Conservation (phyloP, 2,888 invertebrate genomes). For the Dioctria rufipes region DNA sequence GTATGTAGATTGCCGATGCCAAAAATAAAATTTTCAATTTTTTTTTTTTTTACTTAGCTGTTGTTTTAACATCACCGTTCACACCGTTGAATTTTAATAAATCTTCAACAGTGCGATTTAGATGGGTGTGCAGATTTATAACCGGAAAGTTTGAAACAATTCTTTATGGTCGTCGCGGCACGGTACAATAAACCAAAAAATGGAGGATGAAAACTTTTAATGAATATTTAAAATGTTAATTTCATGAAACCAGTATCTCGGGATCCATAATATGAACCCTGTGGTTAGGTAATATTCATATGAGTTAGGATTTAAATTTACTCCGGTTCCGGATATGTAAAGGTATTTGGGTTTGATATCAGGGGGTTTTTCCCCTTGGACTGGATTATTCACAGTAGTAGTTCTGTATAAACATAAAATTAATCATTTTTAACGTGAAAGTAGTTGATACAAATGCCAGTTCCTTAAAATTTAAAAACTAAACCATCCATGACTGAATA, state of each 20-base stretch:
- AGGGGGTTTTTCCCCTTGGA: slow-evolving; percentile 3
- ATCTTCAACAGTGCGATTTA: too few relatives aligned
- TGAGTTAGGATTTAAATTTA: background rate
- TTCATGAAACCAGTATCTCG: background rate
- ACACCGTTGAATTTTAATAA: too few relatives aligned
- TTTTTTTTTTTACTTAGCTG: too few relatives aligned
- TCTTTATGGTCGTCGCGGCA: background rate
- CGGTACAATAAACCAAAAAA: background rate
- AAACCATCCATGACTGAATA: too few relatives aligned
- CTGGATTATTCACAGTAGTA: background rate
- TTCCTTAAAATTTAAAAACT: too few relatives aligned
- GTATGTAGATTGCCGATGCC: too few relatives aligned
- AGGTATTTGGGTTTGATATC: slow-evolving; percentile 9
- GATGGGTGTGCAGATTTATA: background rate
- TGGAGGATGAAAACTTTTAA: background rate
- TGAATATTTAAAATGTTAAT: background rate
- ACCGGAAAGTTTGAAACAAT: slow-evolving; percentile 11
- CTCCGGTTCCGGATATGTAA: slow-evolving; percentile 28
- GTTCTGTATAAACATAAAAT: slow-evolving; percentile 17
- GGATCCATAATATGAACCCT: background rate
- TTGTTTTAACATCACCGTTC: too few relatives aligned
- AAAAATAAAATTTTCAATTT: too few relatives aligned
- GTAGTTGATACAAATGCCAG: background rate
- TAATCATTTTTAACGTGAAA: background rate
- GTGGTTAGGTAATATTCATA: too few relatives aligned